phyloP scores from a whole-genome alignment of 2,113 vertebrate species.

The Rhea pennata region DNA sequence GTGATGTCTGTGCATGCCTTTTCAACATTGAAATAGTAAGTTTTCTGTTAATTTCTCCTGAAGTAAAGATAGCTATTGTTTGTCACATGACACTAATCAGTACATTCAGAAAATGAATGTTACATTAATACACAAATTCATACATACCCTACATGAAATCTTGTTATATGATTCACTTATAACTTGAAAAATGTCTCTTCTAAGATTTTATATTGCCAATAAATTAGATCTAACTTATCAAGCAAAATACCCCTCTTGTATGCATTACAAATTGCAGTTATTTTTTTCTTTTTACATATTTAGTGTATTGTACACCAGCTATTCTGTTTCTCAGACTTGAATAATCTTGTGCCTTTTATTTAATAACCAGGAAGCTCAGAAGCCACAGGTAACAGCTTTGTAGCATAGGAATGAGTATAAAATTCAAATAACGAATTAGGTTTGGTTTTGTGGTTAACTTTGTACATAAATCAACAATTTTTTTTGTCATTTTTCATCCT shows the following conservation, averaged over 20 bases:
- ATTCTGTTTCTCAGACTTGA: background rate
- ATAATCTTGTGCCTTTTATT: background rate
- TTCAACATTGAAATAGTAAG: background rate
- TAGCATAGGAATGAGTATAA: background rate
- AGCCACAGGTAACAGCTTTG: background rate
- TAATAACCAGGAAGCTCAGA: background rate
- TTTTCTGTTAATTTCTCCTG: background rate
- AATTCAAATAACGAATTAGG: background rate
- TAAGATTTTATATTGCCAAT: background rate
- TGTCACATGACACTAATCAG: background rate
- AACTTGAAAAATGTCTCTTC: background rate
- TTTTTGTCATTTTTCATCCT: background rate
- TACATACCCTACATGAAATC: background rate
- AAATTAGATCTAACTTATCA: background rate
- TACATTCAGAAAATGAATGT: background rate
- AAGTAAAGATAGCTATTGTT: background rate
- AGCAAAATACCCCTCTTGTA: background rate
- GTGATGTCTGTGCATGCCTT: background rate
- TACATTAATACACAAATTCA: background rate
- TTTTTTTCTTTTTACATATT: background rate
- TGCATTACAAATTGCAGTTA: background rate
- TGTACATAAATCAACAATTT: background rate
- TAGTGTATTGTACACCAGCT: background rate
- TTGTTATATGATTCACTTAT: background rate
- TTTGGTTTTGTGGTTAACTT: background rate